Percentiles rank a stretch among this genome's conserved stretches.
These are phyloP conservation scores for Rousettus madagascariensis DNA, from an alignment of 2,797 vertebrate genomes.

Conservation along the genomic window DNA sequence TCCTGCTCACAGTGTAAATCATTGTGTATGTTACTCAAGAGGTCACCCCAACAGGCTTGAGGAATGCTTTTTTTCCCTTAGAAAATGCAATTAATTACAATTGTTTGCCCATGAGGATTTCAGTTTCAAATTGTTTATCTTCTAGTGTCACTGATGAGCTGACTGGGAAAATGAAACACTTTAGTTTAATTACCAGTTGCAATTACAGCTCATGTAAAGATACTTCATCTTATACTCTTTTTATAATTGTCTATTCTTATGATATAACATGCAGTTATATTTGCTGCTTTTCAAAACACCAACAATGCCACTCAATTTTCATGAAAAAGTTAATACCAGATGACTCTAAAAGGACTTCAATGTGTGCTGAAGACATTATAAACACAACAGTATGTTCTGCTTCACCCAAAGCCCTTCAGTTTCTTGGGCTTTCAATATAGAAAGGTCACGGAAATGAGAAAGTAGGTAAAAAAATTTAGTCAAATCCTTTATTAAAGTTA, in stretches of 20 bases:
- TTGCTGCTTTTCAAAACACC: constrained; percentile 78
- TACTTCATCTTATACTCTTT: constrained; percentile 83
- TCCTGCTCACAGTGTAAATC: constrained; percentile 42
- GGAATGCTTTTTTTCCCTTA: constrained; percentile 71
- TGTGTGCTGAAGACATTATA: constrained; percentile 55
- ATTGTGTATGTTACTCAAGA: constrained; percentile 72
- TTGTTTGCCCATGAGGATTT: constrained; percentile 82
- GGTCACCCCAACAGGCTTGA: constrained; percentile 72
- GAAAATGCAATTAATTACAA: constrained; percentile 85
- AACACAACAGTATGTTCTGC: constrained; percentile 31
- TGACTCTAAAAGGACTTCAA: constrained; percentile 73
- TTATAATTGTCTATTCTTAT: constrained; percentile 84
- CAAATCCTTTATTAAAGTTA: not conserved
- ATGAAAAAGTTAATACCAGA: constrained; percentile 72
- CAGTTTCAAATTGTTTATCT: constrained; percentile 84
- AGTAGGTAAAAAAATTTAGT: constrained; percentile 40
- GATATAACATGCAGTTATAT: constrained; percentile 80
- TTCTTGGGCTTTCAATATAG: constrained; percentile 22
- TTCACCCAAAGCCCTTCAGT: constrained; percentile 39
- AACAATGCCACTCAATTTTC: constrained; percentile 78
- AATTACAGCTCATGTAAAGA: constrained; percentile 84
- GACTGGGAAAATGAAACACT: constrained; percentile 87
- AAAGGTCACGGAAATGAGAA: constrained; percentile 59
- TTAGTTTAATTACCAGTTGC: constrained; percentile 86
- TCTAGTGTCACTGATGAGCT: constrained; percentile 85